Base-by-base conservation (phyloP, 2,888 invertebrate genomes). In the Deilephila elpenor region DNA sequence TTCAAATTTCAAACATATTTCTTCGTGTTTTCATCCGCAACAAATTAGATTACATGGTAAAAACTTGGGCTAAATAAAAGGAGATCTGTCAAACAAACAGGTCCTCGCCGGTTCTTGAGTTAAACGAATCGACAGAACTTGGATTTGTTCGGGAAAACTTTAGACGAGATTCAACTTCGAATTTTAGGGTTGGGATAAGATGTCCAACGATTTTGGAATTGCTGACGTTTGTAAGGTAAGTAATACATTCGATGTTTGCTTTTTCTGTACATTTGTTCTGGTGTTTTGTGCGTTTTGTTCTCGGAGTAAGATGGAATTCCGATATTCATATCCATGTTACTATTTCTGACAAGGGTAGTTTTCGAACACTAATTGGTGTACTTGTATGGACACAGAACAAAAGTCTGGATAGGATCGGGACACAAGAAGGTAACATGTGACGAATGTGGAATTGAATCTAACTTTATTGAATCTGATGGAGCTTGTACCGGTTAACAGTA, bases 21-120 rank as follows among this genome's bases (percentile, higher is more conserved):
- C 67, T 32, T 20, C 72, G 79, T 82, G 79, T 78, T 70, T 76
- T 77, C 75, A 71, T 61, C 74, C 78, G 74, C 77, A 83, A 79
- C 77, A 81, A 86, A 86, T 86, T 82, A 80, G 84, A 87, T 87
- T 85, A 85, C 82, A 74, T 74, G 75, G 75, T 78, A 78, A 80
- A 81, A 81, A 72, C 72, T 71, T 73, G 51, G 71, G 67, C 67
- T 51, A 67, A 67, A 67, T 67, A 37, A 67, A 67, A 67, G 72
- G 59, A 67, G 56, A 73, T 73, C 72, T 74, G 75, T 72, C 76
- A 76, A 78, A 75, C 72, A 81, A 81, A 81, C 79, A 75, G 77
- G 78, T 82, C 80, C 80, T 74, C 81, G 84, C 84, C 80, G 75
- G 78, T 76, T 83, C 73, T 77, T 74, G 72, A 80, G 79, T 79